phyloP scores from a whole-genome alignment of 2,113 vertebrate species.

The Malurus alboscapulatus region DNA sequence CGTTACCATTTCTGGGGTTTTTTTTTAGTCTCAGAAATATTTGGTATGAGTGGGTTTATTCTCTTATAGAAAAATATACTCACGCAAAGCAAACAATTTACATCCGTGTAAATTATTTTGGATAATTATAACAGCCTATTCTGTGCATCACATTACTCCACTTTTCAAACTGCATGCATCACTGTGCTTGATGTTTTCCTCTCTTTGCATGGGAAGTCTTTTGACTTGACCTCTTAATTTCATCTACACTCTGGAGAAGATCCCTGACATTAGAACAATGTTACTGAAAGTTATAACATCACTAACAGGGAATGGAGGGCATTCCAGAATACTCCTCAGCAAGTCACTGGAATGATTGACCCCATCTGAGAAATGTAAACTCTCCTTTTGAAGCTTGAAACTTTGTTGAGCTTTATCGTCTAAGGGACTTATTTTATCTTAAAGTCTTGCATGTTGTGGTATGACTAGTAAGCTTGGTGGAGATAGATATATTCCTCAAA shows the following conservation, averaged over 20 bases:
- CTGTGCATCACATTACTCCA: not conserved
- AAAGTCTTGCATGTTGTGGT: not conserved
- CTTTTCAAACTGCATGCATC: not conserved
- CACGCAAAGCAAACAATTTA: not conserved
- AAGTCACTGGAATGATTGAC: not conserved
- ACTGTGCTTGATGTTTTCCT: not conserved
- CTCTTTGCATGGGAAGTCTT: not conserved
- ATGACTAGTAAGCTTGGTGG: not conserved
- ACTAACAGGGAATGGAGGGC: not conserved
- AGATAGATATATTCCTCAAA: not conserved
- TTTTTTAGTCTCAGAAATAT: not conserved
- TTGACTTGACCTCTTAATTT: not conserved
- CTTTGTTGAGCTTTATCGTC: not conserved
- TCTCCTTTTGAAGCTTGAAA: not conserved
- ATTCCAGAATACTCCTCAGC: not conserved
- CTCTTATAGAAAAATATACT: not conserved
- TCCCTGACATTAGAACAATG: accelerated
- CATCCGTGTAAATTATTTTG: not conserved
- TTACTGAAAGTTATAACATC: not conserved
- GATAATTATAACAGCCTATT: not conserved
- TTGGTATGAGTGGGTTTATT: not conserved
- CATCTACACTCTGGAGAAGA: not conserved
- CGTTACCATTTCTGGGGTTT: not conserved
- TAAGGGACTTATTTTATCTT: not conserved
- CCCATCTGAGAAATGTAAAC: not conserved